Evolutionary conservation across 2,797 vertebrate species (phyloP), one percentile per base, ranked within the genome.

Genomic region (Rhinatrema bivittatum): DNA sequence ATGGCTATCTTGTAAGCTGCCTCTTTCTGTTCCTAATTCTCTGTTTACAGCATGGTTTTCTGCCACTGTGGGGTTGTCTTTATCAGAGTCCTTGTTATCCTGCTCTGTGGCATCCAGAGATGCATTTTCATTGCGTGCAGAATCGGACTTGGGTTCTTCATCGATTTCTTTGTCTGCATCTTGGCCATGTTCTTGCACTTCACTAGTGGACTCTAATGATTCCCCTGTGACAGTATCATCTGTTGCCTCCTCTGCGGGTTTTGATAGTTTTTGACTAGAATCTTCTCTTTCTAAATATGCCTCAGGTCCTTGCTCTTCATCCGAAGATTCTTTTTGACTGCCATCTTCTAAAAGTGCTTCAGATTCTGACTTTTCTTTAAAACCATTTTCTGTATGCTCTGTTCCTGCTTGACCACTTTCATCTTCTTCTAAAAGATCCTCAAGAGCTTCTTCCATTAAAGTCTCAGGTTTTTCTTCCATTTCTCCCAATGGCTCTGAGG

Each of bases 401-500:
- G n/a, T n/a, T n/a, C n/a, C n/a, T n/a, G n/a, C n/a, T n/a, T n/a
- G n/a, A n/a, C n/a, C n/a, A n/a, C n/a, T n/a, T n/a, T n/a, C n/a
- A 18, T 67, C 62, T 55, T 76, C 77, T 38, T 59, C 51, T 0
- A 39, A 65, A 28, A 56, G 63, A 33, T 68, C 49, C 16, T 62
- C 11, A 0, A 14, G 45, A 10, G 8, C 22, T 17, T 27, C 27
- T 4, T 29, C 30, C 43, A 11, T 62, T 20, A 2, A n/a, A n/a
- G n/a, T 27, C 2, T 59, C 15, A 0, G 46, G 27, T 7, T 18
- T 9, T 20, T 27, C 35, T 48, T 4, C 41, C 28, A 45, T 46
- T 26, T 58, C 59, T 40, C 54, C 59, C 20, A 36, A 39, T 19
- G 56, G 42, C 1, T 2, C 21, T 6, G 24, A 22, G 1, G 18